phyloP scores from a whole-genome alignment of 1,140 invertebrate species.

The Dinothrombium tinctorium region DNA sequence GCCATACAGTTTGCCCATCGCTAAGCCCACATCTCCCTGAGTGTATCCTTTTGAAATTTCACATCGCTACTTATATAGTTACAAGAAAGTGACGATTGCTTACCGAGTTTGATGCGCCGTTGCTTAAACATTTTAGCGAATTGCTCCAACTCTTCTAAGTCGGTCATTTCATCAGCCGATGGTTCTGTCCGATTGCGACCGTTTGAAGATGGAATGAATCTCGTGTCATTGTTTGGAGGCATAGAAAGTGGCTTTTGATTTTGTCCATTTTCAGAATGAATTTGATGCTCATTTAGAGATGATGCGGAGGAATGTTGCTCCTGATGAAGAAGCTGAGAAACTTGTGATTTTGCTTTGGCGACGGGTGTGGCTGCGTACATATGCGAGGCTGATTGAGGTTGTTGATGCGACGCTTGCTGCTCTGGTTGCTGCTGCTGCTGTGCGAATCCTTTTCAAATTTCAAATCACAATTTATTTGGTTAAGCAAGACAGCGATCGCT shows the following conservation, averaged over 20 bases:
- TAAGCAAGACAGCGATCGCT: neutral
- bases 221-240: neutral
- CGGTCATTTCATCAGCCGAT: conserved; percentile 67
- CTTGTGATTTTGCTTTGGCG: no score
- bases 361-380: no score
- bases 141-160: conserved; percentile 81
- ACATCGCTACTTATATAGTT: neutral
- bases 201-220: neutral
- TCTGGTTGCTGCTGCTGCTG: conserved; percentile 31
- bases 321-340: neutral
- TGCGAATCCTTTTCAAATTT: conserved; percentile 42
- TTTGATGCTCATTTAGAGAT: no score
- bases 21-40: conserved; percentile 90
- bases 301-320: no score
- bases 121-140: conserved; percentile 94
- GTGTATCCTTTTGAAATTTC: conserved; percentile 50
- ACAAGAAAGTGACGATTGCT: conserved; percentile 8
- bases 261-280: no score
- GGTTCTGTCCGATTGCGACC: conserved; percentile 21
- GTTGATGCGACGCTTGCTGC: neutral
- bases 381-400: neutral
- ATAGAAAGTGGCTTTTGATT: no score
- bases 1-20: conserved; percentile 93
- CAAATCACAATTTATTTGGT: conserved; percentile 2
- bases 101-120: conserved; percentile 69